Evolutionary conservation across 2,888 invertebrate species (phyloP).

Genomic region (Rotaria macrura): DNA sequence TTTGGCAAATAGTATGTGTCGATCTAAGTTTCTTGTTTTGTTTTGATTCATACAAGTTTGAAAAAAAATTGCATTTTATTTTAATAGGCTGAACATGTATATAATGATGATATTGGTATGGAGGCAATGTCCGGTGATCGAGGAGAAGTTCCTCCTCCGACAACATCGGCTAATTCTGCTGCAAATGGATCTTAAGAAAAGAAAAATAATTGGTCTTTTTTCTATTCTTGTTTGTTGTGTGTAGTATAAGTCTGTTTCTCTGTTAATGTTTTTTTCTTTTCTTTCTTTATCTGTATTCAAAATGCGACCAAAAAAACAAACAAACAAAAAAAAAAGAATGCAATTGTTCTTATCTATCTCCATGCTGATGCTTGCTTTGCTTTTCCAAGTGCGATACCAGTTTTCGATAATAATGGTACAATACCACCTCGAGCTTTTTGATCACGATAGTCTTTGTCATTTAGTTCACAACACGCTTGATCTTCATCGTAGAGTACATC

Average conservation of each 20-base stretch:
- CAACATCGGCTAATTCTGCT: not conserved
- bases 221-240: not conserved
- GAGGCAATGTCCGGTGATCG: not conserved
- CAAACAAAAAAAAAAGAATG: not conserved
- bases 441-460: conserved; percentile 30
- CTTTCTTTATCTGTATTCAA: conserved; percentile 3
- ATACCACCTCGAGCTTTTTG: conserved; percentile 32
- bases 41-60: not conserved
- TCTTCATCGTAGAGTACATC: conserved; percentile 34
- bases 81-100: conserved; percentile 9
- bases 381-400: not conserved
- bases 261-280: not conserved
- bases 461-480: conserved; percentile 16
- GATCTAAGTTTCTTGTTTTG: too few relatives aligned
- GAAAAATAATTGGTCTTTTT: not conserved
- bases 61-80: not conserved
- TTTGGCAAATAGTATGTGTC: conserved; percentile 35
- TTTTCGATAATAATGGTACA: conserved; percentile 18
- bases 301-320: not conserved
- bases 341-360: conserved; percentile 9
- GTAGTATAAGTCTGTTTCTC: not conserved
- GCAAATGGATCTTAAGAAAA: conserved; percentile 9
- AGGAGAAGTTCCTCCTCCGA: not conserved
- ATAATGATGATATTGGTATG: conserved; percentile 13
- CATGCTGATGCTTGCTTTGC: conserved; percentile 4